Evolutionary conservation across 2,888 invertebrate species (phyloP).

Genomic region (Molorchus minor): DNA sequence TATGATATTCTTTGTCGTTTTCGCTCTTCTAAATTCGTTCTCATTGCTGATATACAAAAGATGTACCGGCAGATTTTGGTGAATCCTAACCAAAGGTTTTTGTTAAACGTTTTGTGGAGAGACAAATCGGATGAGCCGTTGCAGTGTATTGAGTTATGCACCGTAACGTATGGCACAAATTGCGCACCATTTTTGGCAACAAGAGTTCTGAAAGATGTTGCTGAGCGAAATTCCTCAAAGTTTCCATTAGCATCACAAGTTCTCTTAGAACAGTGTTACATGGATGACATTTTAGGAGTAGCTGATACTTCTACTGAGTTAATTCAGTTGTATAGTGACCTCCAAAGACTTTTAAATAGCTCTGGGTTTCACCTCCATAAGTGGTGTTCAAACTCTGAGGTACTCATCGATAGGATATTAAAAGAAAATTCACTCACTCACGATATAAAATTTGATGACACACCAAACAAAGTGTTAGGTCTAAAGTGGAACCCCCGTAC

Average conservation of each 20-base stretch:
- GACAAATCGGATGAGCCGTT: slow-evolving; percentile 4
- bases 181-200: slow-evolving; percentile 29
- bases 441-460: background rate
- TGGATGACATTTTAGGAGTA: slow-evolving; percentile 18
- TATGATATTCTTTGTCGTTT: slow-evolving; percentile 2
- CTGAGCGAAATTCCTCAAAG: background rate
- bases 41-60: slow-evolving; percentile 7
- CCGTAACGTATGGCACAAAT: slow-evolving; percentile 26
- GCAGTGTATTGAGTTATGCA: slow-evolving; percentile 11
- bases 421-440: background rate
- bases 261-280: slow-evolving; percentile 14
- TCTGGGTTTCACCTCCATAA: background rate
- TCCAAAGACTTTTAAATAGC: background rate
- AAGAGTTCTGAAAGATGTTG: slow-evolving; percentile 17
- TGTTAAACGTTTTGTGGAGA: slow-evolving; percentile 20
- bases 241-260: slow-evolving; percentile 3
- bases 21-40: background rate
- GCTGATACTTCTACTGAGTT: background rate
- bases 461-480: background rate
- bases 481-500: background rate
- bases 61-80: background rate
- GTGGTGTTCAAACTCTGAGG: background rate
- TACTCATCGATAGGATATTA: background rate
- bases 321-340: background rate
- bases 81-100: background rate